Base-by-base conservation (phyloP, 2,888 invertebrate genomes). In the Gasteruption jaculator region DNA sequence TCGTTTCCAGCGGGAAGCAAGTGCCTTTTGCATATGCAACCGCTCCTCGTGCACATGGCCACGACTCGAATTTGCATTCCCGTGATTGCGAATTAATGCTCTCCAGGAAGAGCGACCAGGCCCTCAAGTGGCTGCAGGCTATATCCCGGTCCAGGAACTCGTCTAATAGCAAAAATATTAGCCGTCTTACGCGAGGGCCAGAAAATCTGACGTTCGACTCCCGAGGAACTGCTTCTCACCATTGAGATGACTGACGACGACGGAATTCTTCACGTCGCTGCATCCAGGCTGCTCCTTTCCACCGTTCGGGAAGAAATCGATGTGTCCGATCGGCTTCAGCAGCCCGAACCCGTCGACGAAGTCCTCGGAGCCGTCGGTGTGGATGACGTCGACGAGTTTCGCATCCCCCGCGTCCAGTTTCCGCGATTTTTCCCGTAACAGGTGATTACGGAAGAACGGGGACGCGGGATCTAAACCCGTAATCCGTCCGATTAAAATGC, bases 381-480 rank as follows among this genome's bases (percentile, higher is more conserved):
- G 83, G 41, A 84, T 73, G n/a, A 82, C 77, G 59, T 83, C 83
- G 1, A 84, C 83, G 46, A 81, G 77, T 18, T 71, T 65, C 0
- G 83, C 84, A 57, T 84, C 83, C 5, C 73, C 73, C 19, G 74
- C 73, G 54, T 82, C 82, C 32, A 84, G 65, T 48, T 79, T 79
- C 41, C 75, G 73, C 10, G 75, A 67, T 41, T 74, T 74, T 33
- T 79, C 76, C 18, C 74, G 59, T 50, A 80, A 60, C 56, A 79
- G 62, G 55, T 78, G 60, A 53, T 71, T 71, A 51, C 82, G 74
- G 58, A 83, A 80, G 35, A 80, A 68, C 0, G 78, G 78, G 1
- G 77, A 76, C 0, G 79, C 79, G 1, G 78, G 79, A 59, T 79
- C 78, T 29, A 79, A 61, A 66, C 79, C 79, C 41, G 79, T 78